Evolutionary conservation across 2,113 vertebrate species (phyloP).

Genomic region (Stegastes partitus): DNA sequence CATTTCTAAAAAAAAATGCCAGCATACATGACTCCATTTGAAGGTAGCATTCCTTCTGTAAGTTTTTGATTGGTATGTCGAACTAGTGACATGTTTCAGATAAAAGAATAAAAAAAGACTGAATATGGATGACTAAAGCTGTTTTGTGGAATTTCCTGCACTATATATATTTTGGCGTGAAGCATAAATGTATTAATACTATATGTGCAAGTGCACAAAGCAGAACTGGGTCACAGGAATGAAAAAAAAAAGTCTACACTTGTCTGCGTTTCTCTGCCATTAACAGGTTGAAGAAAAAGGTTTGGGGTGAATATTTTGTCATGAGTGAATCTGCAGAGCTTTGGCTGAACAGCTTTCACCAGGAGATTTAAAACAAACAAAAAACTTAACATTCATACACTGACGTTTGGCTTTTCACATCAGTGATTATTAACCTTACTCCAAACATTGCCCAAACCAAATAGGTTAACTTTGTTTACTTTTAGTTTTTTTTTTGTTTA

Average conservation of each 20-base stretch:
- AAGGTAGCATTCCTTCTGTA: neutral
- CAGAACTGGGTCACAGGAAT: neutral
- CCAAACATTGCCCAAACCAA: slow-evolving; percentile 71
- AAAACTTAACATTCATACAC: neutral
- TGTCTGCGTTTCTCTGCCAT: slow-evolving; percentile 17
- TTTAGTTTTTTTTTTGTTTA: slow-evolving; percentile 75
- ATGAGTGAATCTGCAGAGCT: slow-evolving; percentile 56
- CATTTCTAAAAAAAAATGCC: no score
- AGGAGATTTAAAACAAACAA: slow-evolving; percentile 20
- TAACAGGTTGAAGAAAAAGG: slow-evolving; percentile 17
- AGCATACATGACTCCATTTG: no score
- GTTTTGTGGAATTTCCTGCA: slow-evolving; percentile 56
- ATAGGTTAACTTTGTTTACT: slow-evolving; percentile 81
- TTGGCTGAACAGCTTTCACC: slow-evolving; percentile 29
- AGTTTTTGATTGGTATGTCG: slow-evolving; percentile 15
- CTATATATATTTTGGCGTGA: slow-evolving; percentile 25
- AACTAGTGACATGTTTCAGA: slow-evolving; percentile 27
- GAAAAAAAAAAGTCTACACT: slow-evolving; percentile 11
- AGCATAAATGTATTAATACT: slow-evolving; percentile 11
- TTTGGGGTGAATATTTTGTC: slow-evolving; percentile 53
- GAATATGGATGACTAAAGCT: slow-evolving; percentile 33
- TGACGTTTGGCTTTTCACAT: slow-evolving; percentile 44
- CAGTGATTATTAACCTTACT: slow-evolving; percentile 44
- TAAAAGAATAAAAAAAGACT: slow-evolving; percentile 19
- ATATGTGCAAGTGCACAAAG: neutral